Conservation (phyloP, 2,113 vertebrate genomes). For the Ramphastos sulfuratus region DNA sequence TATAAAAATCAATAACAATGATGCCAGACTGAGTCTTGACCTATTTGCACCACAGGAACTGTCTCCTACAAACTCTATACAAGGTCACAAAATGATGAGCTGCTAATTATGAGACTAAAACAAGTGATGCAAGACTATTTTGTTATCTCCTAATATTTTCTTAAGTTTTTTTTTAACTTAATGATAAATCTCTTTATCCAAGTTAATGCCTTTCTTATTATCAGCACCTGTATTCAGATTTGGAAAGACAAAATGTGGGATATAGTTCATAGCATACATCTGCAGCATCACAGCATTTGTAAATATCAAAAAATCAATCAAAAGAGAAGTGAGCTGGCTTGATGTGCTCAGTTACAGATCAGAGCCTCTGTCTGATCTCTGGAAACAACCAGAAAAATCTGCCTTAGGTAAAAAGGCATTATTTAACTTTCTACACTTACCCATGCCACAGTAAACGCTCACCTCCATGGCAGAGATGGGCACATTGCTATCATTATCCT, state of each 20-base stretch:
- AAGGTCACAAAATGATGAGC: conserved; percentile 1
- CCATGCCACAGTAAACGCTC: neutral
- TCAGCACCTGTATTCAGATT: neutral
- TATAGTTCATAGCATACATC: neutral
- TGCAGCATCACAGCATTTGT: neutral
- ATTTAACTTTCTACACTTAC: neutral
- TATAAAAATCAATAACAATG: conserved; percentile 9
- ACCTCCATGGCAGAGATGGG: neutral
- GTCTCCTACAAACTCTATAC: neutral
- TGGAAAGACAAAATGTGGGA: neutral
- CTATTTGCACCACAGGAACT: neutral
- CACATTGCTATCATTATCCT: neutral
- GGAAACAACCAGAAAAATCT: neutral
- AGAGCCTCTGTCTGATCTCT: neutral
- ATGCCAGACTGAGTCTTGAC: neutral
- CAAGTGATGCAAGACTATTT: neutral
- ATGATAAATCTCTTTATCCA: neutral
- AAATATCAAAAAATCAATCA: conserved; percentile 45
- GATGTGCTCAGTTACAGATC: conserved; percentile 26
- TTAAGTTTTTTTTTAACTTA: neutral
- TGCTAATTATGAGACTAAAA: neutral
- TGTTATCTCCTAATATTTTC: neutral
- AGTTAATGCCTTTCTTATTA: neutral
- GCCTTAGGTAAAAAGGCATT: neutral
- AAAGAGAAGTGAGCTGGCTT: neutral